Percentiles rank a stretch among this genome's conserved stretches.
phyloP scores from a whole-genome alignment of 2,797 vertebrate species.

The Setipinna tenuifilis region DNA sequence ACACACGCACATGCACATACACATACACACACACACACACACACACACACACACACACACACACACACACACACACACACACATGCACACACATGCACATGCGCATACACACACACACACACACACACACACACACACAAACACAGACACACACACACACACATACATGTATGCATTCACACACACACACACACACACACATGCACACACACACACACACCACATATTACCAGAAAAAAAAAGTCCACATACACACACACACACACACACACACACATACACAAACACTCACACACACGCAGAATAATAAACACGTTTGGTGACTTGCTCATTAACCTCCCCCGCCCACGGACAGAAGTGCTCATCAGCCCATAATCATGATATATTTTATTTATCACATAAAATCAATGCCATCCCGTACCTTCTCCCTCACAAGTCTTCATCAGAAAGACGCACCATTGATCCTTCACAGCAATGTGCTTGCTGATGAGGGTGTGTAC shows the following conservation, averaged over 20 bases:
- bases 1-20: not conserved
- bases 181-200: not conserved
- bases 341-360: not conserved
- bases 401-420: not conserved
- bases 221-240: too few species aligned
- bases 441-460: too few species aligned
- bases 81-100: not conserved
- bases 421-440: not conserved
- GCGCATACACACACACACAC: not conserved
- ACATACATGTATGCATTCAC: not conserved
- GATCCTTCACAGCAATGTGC: too few species aligned
- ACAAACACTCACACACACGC: too few species aligned
- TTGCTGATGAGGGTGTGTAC: not conserved
- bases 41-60: not conserved
- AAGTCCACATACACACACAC: too few species aligned
- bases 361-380: not conserved
- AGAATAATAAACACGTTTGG: slow-evolving; percentile 9
- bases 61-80: not conserved
- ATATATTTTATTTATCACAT: slow-evolving; percentile 22
- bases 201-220: too few species aligned
- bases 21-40: not conserved
- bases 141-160: too few species aligned
- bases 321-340: not conserved
- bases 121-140: not conserved
- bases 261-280: too few species aligned